Percentiles rank a stretch among this genome's conserved stretches.
Conservation (phyloP, 2,797 vertebrate genomes). For the Cynopterus sphinx region DNA sequence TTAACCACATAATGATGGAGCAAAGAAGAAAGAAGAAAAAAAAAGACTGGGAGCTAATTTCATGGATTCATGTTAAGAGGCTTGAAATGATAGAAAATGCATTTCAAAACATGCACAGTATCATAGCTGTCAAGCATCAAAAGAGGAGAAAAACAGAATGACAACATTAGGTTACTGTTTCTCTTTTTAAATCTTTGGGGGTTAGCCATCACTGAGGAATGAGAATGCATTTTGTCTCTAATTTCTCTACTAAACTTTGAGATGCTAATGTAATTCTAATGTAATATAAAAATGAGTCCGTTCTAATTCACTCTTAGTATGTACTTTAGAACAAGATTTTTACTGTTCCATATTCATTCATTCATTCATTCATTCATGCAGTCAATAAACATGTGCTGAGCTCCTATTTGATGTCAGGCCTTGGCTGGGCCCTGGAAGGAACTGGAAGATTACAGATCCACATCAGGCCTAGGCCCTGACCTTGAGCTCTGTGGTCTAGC, state of each 20-base stretch:
- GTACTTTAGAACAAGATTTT: conserved; percentile 13
- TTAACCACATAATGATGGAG: not conserved
- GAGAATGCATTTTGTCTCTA: conserved; percentile 21
- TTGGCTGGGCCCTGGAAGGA: not conserved
- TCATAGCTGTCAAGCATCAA: conserved; percentile 9
- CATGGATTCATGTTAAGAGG: not conserved
- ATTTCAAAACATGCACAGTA: not conserved
- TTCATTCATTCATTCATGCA: not conserved
- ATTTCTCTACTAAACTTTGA: conserved; percentile 61
- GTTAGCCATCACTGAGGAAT: conserved; percentile 5
- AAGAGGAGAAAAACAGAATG: not conserved
- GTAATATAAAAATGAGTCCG: conserved; percentile 41
- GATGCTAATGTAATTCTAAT: conserved; percentile 56
- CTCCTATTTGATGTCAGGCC: not conserved
- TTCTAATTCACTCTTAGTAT: conserved; percentile 52
- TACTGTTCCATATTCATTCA: not conserved
- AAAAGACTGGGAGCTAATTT: conserved; percentile 18
- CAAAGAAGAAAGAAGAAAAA: conserved; percentile 31
- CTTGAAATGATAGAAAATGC: conserved; percentile 37
- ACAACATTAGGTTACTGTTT: not conserved
- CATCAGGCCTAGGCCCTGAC: not conserved
- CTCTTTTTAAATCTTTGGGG: conserved; percentile 39
- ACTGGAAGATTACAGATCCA: not conserved
- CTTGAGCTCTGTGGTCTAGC: not conserved
- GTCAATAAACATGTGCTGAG: conserved; percentile 16